Evolutionary conservation across 2,113 vertebrate species (phyloP).

Genomic region (Lamprologus callipterus): DNA sequence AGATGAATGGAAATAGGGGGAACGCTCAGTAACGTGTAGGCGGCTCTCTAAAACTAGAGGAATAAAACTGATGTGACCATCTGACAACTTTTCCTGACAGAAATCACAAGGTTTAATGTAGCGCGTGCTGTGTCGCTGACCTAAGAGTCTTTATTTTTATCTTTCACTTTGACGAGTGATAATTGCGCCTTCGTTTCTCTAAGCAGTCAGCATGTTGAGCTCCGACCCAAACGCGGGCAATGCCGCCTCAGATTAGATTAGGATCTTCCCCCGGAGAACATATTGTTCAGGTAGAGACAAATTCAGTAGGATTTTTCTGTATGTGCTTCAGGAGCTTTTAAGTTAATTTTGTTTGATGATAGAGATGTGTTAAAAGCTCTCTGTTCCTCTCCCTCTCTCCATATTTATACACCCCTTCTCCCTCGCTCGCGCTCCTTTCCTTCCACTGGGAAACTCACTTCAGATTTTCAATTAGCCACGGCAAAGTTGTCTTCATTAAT

Average conservation of each 20-base stretch:
- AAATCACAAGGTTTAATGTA: constrained; percentile 1
- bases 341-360: constrained; percentile 14
- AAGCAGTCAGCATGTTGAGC: not conserved
- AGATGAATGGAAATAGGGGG: not conserved
- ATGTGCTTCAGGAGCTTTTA: not conserved
- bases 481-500: constrained; percentile 47
- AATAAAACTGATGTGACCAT: not conserved
- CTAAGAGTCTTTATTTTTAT: constrained; percentile 10
- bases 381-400: not conserved
- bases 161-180: constrained; percentile 21
- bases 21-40: not conserved
- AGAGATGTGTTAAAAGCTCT: not conserved
- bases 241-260: constrained; percentile 34
- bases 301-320: not conserved
- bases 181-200: not conserved
- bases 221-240: not conserved
- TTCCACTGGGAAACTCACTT: constrained; percentile 35
- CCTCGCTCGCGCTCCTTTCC: not conserved
- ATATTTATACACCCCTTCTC: not conserved
- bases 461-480: constrained; percentile 47
- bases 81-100: not conserved
- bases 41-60: not conserved
- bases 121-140: not conserved
- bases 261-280: not conserved
- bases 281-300: constrained; percentile 17